Base-by-base conservation (phyloP, 2,888 invertebrate genomes). In the Saturnia pavonia region DNA sequence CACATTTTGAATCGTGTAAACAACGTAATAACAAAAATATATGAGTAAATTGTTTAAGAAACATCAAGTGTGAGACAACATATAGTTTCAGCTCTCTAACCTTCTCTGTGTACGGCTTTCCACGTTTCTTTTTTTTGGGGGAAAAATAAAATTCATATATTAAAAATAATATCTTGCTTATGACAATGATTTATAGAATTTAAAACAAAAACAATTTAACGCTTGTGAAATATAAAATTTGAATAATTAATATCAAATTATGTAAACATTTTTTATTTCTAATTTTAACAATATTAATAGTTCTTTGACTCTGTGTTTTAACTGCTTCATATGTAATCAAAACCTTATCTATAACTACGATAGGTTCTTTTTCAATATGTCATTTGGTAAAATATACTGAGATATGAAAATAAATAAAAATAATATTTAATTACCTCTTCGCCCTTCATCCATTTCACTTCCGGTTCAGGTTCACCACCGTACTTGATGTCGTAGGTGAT, bases 401-500 rank as follows among this genome's bases (percentile, higher is more conserved):
- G 40, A 19, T 54, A 45, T n/a, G 45, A 45, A n/a, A 60, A 65
- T 19, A 57, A 67, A 22, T 14, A 9, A 12, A 25, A 67, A 68
- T 67, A 74, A 95, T 34, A 43, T 70, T 40, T 94, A 72, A 96
- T 92, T 90, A 97, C 97, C 83, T 96, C 96, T 74, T 96, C 96
- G 70, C 97, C 97, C 78, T 97, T 95, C 84, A 96, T 95, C 99
- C 99, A 99, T 80, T 95, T 96, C 42, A 97, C 98, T 81, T 97
- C 97, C 0, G 99, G 99, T 81, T 98, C 97, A 1, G 99, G 99
- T 88, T 99, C 99, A 83, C 99, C 99, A 74, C 98, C 98, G 84
- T 97, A 99, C 84, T 98, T 98, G 76, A 99, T 98, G 81, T 99
- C 99, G 85, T 97, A 97, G 75, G 97, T 96, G 80, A 99, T 97